Percentiles rank a stretch among this genome's conserved stretches.
Evolutionary conservation across 2,797 vertebrate genomes (phyloP).

Genomic region (Tinamus major): DNA sequence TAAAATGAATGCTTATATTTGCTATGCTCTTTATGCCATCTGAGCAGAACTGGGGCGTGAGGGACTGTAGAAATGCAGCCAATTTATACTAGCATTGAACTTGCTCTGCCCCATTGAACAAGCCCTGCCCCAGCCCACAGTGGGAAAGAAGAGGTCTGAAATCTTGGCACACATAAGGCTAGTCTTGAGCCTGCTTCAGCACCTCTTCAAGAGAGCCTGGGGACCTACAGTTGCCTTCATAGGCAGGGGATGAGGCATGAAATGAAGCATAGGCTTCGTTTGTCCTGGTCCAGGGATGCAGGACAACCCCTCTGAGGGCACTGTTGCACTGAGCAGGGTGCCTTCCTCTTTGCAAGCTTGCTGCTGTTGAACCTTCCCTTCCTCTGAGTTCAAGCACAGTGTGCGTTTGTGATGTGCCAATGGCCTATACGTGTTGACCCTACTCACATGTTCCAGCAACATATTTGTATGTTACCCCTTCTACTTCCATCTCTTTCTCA

Average conservation of each 20-base stretch:
- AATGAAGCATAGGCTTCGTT: no score
- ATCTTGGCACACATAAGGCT: accelerated
- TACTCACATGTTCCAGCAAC: background rate
- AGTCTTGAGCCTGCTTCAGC: background rate
- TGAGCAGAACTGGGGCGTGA: background rate
- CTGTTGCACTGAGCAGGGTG: background rate
- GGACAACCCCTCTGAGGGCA: background rate
- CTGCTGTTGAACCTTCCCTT: background rate
- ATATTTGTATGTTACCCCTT: background rate
- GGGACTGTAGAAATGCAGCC: background rate
- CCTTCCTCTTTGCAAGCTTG: background rate
- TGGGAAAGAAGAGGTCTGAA: background rate
- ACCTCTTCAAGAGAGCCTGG: background rate
- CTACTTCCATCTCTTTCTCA: background rate
- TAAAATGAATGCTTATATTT: background rate
- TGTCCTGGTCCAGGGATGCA: background rate
- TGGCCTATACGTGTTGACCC: background rate
- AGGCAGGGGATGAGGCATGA: no score
- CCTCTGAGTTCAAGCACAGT: background rate
- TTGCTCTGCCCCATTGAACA: no score
- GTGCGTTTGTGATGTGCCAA: background rate
- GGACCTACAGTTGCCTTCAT: background rate
- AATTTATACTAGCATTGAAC: background rate
- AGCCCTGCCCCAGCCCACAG: accelerated
- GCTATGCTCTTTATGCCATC: background rate